Conservation (phyloP, 1,140 invertebrate species). For the Trichonephila inaurata region DNA sequence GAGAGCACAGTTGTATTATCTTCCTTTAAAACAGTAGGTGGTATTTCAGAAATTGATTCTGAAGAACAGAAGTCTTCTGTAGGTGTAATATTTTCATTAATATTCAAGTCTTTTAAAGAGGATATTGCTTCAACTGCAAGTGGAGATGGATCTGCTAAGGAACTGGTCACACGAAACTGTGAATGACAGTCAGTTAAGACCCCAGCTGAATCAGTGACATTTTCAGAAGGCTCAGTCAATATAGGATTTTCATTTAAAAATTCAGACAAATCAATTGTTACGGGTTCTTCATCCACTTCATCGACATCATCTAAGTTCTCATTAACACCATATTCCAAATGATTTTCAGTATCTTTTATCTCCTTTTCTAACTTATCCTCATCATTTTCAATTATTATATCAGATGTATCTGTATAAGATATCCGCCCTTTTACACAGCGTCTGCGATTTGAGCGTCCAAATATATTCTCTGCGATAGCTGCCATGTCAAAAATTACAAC, state of each 20-base stretch:
- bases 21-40: neutral
- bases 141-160: conserved; percentile 31
- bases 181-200: conserved; percentile 41
- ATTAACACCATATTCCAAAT: neutral
- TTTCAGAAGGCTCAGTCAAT: conserved; percentile 51
- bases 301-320: conserved; percentile 33
- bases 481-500: conserved; percentile 24
- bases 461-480: neutral
- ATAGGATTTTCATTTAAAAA: conserved; percentile 60
- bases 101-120: neutral
- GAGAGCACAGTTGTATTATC: neutral
- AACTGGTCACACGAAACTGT: conserved; percentile 66
- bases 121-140: neutral
- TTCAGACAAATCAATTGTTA: conserved; percentile 64
- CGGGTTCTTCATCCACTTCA: conserved; percentile 60
- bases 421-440: conserved; percentile 54
- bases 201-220: conserved; percentile 18
- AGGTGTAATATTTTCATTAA: neutral
- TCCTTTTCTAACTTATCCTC: conserved; percentile 23
- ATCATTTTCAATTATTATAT: conserved; percentile 5
- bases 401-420: conserved; percentile 56
- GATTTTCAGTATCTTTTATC: neutral
- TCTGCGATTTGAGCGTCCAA: conserved; percentile 4
- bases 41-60: neutral
- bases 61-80: neutral